phyloP scores from a whole-genome alignment of 2,888 invertebrate genomes.

The Xestia c-nigrum region DNA sequence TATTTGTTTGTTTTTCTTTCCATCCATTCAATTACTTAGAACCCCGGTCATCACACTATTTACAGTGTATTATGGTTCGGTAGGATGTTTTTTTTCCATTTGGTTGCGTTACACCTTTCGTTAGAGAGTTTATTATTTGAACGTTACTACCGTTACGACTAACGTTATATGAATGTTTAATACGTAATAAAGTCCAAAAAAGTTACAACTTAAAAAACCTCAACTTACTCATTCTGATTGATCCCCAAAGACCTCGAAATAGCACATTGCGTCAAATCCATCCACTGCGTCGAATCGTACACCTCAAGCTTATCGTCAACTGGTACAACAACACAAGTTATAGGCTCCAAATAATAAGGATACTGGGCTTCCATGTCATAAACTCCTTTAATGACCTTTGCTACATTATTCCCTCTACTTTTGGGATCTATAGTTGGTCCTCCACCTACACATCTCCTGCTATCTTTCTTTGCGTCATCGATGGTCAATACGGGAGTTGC shows the following conservation, averaged over 20 bases:
- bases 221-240: slow-evolving; percentile 89
- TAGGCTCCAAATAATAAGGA: slow-evolving; percentile 94
- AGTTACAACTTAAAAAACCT: neutral
- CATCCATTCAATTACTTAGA: too few species aligned
- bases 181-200: neutral
- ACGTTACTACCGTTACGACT: too few species aligned
- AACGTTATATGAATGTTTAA: neutral
- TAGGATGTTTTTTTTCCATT: neutral
- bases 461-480: slow-evolving; percentile 85
- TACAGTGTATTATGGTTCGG: too few species aligned
- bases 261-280: slow-evolving; percentile 91
- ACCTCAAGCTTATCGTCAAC: slow-evolving; percentile 93
- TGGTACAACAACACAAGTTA: slow-evolving; percentile 92
- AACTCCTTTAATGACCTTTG: slow-evolving; percentile 89
- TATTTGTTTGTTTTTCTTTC: too few species aligned
- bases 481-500: slow-evolving; percentile 81
- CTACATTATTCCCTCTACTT: slow-evolving; percentile 77
- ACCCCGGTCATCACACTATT: too few species aligned
- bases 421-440: slow-evolving; percentile 73
- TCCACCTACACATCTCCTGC: slow-evolving; percentile 72
- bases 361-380: slow-evolving; percentile 92
- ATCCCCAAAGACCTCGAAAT: slow-evolving; percentile 90
- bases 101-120: neutral
- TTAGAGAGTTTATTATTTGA: neutral
- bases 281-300: slow-evolving; percentile 92